phyloP scores from a whole-genome alignment of 2,888 invertebrate genomes.

The Byasa hedistus region DNA sequence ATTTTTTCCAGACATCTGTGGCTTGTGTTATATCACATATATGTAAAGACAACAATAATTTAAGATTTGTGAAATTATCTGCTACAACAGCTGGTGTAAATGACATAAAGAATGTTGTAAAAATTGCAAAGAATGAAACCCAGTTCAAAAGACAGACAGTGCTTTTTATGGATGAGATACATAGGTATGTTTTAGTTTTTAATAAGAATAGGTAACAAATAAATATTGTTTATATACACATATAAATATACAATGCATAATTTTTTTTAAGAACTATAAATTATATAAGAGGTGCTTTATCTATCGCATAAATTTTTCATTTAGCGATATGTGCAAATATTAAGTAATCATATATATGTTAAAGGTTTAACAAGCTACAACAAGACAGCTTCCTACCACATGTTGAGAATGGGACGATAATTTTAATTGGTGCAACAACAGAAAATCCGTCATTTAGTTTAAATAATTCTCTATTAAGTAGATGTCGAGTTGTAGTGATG shows the following conservation, averaged over 20 bases:
- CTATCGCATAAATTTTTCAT: neutral
- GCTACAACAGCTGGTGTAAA: conserved; percentile 88
- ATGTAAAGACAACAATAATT: conserved; percentile 79
- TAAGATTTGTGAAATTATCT: conserved; percentile 86
- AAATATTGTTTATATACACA: too few species aligned
- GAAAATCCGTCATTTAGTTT: conserved; percentile 93
- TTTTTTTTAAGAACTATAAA: too few species aligned
- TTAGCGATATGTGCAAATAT: neutral
- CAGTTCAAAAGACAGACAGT: conserved; percentile 86
- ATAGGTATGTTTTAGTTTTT: conserved; percentile 62
- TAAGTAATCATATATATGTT: neutral
- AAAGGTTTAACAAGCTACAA: conserved; percentile 89
- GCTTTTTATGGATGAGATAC: conserved; percentile 93
- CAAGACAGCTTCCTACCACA: conserved; percentile 90
- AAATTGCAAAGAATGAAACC: conserved; percentile 85
- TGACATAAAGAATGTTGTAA: conserved; percentile 87
- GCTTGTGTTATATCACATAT: conserved; percentile 86
- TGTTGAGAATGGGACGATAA: conserved; percentile 89
- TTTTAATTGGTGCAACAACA: conserved; percentile 90
- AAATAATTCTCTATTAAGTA: conserved; percentile 88
- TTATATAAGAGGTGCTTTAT: too few species aligned
- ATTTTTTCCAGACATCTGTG: conserved; percentile 83
- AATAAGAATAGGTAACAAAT: too few species aligned
- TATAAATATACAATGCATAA: too few species aligned
- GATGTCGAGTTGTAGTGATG: conserved; percentile 87